Conservation (phyloP, 2,797 vertebrate genomes). For the Gallinago solitaria region DNA sequence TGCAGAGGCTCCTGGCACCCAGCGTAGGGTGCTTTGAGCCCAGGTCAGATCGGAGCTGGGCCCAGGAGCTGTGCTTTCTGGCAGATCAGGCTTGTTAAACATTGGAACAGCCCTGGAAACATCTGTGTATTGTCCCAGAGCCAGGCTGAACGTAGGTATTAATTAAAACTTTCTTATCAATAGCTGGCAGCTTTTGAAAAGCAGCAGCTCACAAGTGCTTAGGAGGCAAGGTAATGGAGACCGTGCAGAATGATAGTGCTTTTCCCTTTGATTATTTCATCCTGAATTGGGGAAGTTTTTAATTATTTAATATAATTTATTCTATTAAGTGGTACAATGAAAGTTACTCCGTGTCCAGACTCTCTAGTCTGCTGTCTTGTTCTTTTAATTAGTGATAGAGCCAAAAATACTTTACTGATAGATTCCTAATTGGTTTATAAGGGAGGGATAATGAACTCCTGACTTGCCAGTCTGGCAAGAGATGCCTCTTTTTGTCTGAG, state of each 20-base stretch:
- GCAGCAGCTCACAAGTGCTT: background rate
- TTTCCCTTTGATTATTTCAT: background rate
- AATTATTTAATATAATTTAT: constrained; percentile 1
- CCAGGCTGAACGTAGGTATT: background rate
- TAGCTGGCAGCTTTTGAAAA: background rate
- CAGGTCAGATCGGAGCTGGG: background rate
- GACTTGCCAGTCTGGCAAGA: background rate
- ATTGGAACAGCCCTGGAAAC: background rate
- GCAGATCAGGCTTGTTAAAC: background rate
- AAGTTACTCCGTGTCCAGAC: background rate
- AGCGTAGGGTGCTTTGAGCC: background rate
- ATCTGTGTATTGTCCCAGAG: background rate
- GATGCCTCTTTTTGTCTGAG: background rate
- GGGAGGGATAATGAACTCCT: background rate
- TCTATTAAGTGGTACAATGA: background rate
- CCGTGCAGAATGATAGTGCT: background rate
- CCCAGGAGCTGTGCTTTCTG: background rate
- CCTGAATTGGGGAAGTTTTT: background rate
- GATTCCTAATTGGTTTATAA: background rate
- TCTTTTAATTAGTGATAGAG: background rate
- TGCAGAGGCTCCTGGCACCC: background rate
- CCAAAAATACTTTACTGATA: background rate
- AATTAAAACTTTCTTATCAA: constrained; percentile 18
- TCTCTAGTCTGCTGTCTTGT: background rate
- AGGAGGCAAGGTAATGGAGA: background rate